Evolutionary conservation across 1,140 invertebrate species (phyloP).

Genomic region (Habropoda laboriosa): DNA sequence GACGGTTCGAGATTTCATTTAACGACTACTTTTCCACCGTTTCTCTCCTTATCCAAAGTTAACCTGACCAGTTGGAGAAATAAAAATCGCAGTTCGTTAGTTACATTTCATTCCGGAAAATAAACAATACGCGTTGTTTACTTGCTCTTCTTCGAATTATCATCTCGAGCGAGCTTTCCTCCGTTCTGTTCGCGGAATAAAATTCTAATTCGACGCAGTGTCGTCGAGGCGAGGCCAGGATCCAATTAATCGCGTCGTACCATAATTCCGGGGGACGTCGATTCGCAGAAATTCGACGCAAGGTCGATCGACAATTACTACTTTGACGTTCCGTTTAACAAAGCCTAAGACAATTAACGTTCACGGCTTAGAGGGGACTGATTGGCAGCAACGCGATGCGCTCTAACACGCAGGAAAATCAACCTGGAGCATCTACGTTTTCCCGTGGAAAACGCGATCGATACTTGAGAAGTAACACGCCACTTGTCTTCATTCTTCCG

Average conservation of each 20-base stretch:
- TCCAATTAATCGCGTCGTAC: conserved; percentile 27
- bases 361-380: conserved; percentile 2
- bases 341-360: conserved; percentile 46
- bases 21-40: no score
- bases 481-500: no score
- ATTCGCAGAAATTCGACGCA: conserved; percentile 43
- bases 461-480: background rate
- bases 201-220: background rate
- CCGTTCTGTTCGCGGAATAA: background rate
- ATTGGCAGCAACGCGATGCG: background rate
- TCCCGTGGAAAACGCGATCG: background rate
- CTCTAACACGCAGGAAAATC: background rate
- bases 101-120: no score
- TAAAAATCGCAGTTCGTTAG: no score
- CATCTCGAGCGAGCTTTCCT: background rate
- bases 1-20: no score
- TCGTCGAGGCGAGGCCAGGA: background rate
- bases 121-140: no score
- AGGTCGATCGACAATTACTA: conserved; percentile 46
- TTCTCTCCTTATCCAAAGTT: no score
- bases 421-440: background rate
- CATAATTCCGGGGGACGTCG: conserved; percentile 15
- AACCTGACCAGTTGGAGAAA: no score
- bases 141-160: background rate
- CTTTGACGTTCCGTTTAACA: conserved; percentile 52